These are phyloP conservation scores for Numida meleagris DNA, from an alignment of 2,113 vertebrate genomes.

Conservation along the genomic window DNA sequence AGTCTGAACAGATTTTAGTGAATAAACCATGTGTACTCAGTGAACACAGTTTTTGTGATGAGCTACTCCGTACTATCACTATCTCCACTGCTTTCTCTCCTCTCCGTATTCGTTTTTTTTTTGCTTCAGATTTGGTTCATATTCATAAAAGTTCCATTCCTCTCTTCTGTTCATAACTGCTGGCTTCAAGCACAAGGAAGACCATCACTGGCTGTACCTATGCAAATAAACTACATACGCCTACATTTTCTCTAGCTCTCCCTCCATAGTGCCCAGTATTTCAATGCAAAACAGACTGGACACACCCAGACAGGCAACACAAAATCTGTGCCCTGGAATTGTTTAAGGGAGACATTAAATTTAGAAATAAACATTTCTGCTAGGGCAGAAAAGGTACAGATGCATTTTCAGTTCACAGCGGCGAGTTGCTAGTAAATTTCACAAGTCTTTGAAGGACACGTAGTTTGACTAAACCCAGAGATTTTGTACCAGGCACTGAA, in stretches of 20 bases:
- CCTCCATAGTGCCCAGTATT: neutral
- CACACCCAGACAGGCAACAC: neutral
- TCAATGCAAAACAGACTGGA: neutral
- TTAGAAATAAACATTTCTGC: neutral
- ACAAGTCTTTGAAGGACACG: neutral
- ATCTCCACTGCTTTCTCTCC: neutral
- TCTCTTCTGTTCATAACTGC: neutral
- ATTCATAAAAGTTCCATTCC: neutral
- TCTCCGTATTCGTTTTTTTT: neutral
- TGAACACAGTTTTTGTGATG: neutral
- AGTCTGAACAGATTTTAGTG: neutral
- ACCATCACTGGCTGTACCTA: neutral
- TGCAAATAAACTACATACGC: neutral
- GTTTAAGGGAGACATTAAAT: neutral
- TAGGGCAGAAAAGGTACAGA: too few relatives aligned
- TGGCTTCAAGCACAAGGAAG: neutral
- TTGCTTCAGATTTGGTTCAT: neutral
- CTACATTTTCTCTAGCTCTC: neutral
- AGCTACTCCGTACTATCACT: neutral
- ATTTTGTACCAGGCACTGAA: neutral
- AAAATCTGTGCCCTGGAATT: neutral
- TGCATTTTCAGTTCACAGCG: neutral
- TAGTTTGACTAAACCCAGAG: neutral
- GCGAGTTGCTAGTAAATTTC: neutral
- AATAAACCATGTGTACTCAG: rapidly evolving